Evolutionary conservation across 2,113 vertebrate genomes (phyloP).

Genomic region (Entomyzon cyanotis): DNA sequence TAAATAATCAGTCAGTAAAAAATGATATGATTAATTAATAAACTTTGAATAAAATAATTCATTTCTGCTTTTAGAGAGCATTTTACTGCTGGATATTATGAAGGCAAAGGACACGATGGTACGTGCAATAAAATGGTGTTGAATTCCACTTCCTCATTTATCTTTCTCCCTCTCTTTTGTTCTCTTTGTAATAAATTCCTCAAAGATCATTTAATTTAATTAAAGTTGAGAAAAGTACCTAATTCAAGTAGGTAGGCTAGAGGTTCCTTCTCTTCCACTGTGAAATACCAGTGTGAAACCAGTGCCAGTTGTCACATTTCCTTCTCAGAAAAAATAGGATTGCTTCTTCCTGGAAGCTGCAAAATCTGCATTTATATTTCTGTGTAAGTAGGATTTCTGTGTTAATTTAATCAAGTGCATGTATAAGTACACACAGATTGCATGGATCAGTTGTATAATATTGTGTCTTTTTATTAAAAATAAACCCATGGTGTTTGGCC

Average conservation of each 20-base stretch:
- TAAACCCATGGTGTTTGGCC: not conserved
- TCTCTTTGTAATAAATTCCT: conserved; percentile 63
- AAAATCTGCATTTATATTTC: not conserved
- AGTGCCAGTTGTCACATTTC: not conserved
- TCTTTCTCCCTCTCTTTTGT: conserved; percentile 35
- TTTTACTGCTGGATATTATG: conserved; percentile 44
- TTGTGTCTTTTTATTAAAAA: not conserved
- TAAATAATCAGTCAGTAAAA: conserved; percentile 70
- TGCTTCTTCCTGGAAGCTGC: not conserved
- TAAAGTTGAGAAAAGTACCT: conserved; percentile 56
- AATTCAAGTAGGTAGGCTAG: conserved; percentile 46
- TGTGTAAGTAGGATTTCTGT: not conserved
- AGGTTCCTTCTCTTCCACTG: not conserved
- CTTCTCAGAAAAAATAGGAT: not conserved
- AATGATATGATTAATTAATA: conserved; percentile 75
- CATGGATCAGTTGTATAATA: not conserved
- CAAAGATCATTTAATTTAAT: conserved; percentile 69
- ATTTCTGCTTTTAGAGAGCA: conserved; percentile 58
- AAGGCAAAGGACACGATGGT: conserved; percentile 31
- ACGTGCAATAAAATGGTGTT: conserved; percentile 64
- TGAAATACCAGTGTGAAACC: not conserved
- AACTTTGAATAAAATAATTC: conserved; percentile 68
- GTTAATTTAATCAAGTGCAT: not conserved
- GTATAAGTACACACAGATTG: not conserved
- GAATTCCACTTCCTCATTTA: conserved; percentile 62